Evolutionary conservation across 2,113 vertebrate genomes (phyloP).

Genomic region (Harpagus bidentatus): DNA sequence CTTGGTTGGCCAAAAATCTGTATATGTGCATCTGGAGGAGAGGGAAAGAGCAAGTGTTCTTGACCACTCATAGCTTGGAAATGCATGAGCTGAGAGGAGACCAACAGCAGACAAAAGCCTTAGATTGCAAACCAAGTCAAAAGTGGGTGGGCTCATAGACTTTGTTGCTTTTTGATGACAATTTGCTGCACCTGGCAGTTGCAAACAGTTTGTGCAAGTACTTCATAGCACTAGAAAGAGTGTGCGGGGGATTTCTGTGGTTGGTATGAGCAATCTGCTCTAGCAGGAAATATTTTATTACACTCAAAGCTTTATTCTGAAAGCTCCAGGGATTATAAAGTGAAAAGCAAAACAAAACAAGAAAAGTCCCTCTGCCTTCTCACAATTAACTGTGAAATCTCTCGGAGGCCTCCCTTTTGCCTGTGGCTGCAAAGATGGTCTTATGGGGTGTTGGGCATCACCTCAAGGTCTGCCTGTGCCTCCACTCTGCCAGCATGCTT

Average conservation of each 20-base stretch:
- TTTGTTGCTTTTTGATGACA: neutral
- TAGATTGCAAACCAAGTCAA: neutral
- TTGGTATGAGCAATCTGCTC: neutral
- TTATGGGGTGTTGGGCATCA: neutral
- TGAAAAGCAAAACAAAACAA: neutral
- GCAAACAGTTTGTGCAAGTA: neutral
- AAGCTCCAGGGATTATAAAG: neutral
- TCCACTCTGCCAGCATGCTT: accelerated
- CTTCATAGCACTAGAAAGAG: neutral
- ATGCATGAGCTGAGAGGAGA: neutral
- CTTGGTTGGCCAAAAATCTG: neutral
- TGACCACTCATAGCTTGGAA: neutral
- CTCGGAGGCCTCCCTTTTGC: neutral
- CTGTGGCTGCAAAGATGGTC: accelerated
- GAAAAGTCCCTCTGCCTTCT: neutral
- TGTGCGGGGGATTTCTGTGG: accelerated
- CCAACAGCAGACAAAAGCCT: neutral
- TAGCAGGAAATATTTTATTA: neutral
- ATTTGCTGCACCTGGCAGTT: neutral
- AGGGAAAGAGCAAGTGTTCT: neutral
- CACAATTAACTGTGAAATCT: neutral
- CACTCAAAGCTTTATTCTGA: neutral
- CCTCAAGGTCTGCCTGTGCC: neutral
- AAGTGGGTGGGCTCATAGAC: neutral
- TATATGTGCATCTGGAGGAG: neutral